Percentiles rank a stretch among this genome's conserved stretches.
These are phyloP conservation scores for Synanthedon tipuliformis DNA, from an alignment of 2,888 invertebrate genomes.

Conservation along the genomic window DNA sequence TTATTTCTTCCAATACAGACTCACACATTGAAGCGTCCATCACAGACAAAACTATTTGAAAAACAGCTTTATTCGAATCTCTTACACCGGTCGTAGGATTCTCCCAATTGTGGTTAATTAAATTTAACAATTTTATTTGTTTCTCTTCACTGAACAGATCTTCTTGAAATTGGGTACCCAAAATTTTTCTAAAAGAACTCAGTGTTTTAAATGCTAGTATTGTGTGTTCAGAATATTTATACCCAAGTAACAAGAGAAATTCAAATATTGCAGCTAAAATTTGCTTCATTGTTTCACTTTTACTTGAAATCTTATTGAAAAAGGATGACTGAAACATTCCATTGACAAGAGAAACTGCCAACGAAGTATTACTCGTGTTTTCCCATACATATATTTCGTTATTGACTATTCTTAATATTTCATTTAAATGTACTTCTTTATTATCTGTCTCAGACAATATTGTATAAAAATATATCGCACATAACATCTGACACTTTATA, in stretches of 20 bases:
- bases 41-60: slow-evolving; percentile 39
- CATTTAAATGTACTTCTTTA: slow-evolving; percentile 25
- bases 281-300: slow-evolving; percentile 11
- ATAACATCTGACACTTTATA: slow-evolving; percentile 53
- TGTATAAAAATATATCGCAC: slow-evolving; percentile 51
- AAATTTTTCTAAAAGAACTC: slow-evolving; percentile 46
- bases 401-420: slow-evolving; percentile 23
- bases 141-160: slow-evolving; percentile 27
- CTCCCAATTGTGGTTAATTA: slow-evolving; percentile 73
- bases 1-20: slow-evolving; percentile 32
- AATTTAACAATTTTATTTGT: slow-evolving; percentile 47
- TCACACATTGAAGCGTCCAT: slow-evolving; percentile 24
- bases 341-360: slow-evolving; percentile 45
- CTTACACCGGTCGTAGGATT: slow-evolving; percentile 69
- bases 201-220: slow-evolving; percentile 65
- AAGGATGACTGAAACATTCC: slow-evolving; percentile 56
- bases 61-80: slow-evolving; percentile 62
- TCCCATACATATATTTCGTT: slow-evolving; percentile 18
- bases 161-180: slow-evolving; percentile 34
- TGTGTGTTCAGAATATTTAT: slow-evolving; percentile 65
- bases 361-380: slow-evolving; percentile 14
- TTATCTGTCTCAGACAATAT: slow-evolving; percentile 25
- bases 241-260: slow-evolving; percentile 38
- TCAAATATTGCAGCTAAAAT: slow-evolving; percentile 30
- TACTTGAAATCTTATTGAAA: slow-evolving; percentile 16